Evolutionary conservation across 2,797 vertebrate species (phyloP).

Genomic region (Enoplosus armatus): DNA sequence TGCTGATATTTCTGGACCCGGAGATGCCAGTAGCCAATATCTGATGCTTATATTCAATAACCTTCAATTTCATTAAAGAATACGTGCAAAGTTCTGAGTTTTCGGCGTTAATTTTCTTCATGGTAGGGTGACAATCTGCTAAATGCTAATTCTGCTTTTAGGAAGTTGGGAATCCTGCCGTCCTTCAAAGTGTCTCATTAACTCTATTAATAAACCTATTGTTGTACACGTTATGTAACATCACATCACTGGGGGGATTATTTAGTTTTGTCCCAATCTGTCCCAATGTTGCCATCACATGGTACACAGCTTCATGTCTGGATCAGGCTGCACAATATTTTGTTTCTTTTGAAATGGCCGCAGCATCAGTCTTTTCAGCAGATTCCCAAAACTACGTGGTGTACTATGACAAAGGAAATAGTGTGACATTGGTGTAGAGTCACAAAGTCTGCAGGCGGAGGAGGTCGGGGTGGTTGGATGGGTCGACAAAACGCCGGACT

Average conservation of each 20-base stretch:
- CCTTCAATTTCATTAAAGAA: not conserved
- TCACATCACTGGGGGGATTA: not conserved
- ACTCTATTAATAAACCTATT: not conserved
- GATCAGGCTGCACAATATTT: not conserved
- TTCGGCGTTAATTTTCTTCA: not conserved
- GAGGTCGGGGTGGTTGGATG: too few species aligned
- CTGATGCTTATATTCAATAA: not conserved
- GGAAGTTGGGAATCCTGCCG: not conserved
- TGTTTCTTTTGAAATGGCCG: not conserved
- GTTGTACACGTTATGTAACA: not conserved
- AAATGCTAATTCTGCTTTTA: not conserved
- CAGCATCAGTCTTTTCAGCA: not conserved
- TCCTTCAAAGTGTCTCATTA: not conserved
- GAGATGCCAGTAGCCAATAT: conserved; percentile 10
- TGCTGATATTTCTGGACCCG: conserved; percentile 33
- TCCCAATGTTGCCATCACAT: not conserved
- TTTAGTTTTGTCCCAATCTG: not conserved
- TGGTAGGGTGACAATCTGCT: too few species aligned
- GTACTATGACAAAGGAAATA: not conserved
- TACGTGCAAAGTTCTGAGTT: not conserved
- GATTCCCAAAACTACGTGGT: not conserved
- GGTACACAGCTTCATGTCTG: not conserved
- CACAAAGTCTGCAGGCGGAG: not conserved
- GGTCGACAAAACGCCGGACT: not conserved
- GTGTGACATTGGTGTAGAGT: not conserved